These are phyloP conservation scores for Mastomys natalensis DNA, from an alignment of 2,113 vertebrate genomes.

Conservation along the genomic window DNA sequence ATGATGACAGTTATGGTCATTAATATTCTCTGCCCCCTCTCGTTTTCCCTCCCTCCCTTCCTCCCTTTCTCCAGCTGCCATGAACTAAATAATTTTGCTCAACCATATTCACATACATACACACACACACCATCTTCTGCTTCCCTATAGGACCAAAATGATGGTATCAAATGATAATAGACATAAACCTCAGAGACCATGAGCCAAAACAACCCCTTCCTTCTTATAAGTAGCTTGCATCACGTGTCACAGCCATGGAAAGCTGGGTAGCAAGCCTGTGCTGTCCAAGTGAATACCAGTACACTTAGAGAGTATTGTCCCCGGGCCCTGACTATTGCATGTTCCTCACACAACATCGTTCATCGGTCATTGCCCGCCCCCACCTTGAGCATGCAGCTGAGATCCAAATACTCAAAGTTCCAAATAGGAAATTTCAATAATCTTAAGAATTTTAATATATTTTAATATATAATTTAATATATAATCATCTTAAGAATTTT, in stretches of 20 bases:
- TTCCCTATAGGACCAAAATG: neutral
- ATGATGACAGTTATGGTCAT: too few species aligned
- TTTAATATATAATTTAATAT: too few species aligned
- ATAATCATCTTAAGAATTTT: too few species aligned
- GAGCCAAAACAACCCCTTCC: neutral
- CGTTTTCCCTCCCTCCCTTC: neutral
- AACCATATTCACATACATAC: neutral
- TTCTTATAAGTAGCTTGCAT: neutral
- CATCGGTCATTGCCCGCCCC: too few species aligned
- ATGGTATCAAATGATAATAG: neutral
- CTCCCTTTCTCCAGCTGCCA: too few species aligned
- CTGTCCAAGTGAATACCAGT: neutral
- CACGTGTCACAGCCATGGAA: neutral
- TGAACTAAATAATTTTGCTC: neutral
- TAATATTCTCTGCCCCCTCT: too few species aligned
- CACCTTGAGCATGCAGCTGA: neutral
- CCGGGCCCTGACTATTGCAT: neutral
- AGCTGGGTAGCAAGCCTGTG: neutral
- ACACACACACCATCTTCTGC: neutral
- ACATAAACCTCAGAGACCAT: neutral
- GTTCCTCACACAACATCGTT: neutral
- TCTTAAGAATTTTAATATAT: slow-evolving; percentile 2
- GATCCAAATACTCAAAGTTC: slow-evolving; percentile 34
- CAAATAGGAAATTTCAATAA: slow-evolving; percentile 37
- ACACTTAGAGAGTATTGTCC: neutral